Conservation (phyloP, 2,113 vertebrate species). For the Ophthalmolycus amberensis region DNA sequence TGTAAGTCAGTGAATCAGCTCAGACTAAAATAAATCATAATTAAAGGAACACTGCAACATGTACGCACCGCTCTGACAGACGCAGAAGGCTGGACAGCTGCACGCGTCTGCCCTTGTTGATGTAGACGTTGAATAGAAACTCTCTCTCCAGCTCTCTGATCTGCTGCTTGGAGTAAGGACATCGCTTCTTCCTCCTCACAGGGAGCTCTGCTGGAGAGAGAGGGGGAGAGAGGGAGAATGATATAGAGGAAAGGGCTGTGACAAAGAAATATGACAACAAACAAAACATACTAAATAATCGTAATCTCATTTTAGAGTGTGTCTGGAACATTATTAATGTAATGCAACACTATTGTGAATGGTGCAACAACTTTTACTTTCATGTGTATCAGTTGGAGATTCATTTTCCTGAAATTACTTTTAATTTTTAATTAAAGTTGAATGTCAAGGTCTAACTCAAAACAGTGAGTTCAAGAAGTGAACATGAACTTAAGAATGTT, state of each 20-base stretch:
- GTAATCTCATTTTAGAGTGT: neutral
- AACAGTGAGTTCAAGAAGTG: neutral
- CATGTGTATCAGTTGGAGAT: neutral
- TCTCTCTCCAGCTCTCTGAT: conserved; percentile 94
- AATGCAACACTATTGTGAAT: too few relatives aligned
- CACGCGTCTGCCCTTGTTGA: conserved; percentile 93
- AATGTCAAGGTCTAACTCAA: conserved; percentile 34
- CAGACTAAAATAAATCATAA: too few relatives aligned
- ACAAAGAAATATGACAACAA: neutral
- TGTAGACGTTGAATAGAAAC: conserved; percentile 95
- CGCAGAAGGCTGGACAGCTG: conserved; percentile 90
- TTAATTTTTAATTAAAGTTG: neutral
- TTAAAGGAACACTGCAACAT: neutral
- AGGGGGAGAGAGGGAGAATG: neutral
- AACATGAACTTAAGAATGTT: neutral
- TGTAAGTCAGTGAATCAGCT: neutral
- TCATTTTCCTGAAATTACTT: neutral
- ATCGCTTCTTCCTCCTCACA: conserved; percentile 92
- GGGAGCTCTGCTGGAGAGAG: conserved; percentile 68
- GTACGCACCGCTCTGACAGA: conserved; percentile 62
- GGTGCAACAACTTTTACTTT: neutral
- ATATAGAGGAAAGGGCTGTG: neutral
- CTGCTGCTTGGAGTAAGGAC: conserved; percentile 94
- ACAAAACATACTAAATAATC: neutral
- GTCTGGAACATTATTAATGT: neutral